Conservation (phyloP, 2,113 vertebrate genomes). For the Megaptera novaeangliae region DNA sequence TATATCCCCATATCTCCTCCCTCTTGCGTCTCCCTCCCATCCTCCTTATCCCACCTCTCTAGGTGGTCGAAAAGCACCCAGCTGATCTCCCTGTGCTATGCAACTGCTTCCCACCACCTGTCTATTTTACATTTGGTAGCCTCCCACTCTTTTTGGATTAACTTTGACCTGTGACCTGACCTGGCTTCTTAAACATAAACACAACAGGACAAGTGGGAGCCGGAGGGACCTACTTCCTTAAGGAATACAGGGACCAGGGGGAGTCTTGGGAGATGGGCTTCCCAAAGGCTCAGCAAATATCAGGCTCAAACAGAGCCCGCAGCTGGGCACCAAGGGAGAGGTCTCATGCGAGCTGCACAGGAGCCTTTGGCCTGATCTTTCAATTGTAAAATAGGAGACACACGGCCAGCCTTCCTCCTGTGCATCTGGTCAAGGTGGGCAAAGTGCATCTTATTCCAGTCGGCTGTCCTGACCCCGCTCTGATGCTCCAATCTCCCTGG, state of each 20-base stretch:
- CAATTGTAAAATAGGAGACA: background rate
- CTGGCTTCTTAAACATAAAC: background rate
- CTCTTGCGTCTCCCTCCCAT: too few relatives aligned
- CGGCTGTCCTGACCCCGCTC: background rate
- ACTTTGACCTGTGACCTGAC: background rate
- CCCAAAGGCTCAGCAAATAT: background rate
- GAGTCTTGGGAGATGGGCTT: background rate
- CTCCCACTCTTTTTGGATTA: background rate
- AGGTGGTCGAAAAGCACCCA: too few relatives aligned
- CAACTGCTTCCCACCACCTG: too few relatives aligned
- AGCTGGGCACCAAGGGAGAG: background rate
- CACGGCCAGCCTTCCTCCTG: accelerated
- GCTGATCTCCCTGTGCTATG: too few relatives aligned
- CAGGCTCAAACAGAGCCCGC: background rate
- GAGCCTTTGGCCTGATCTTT: background rate
- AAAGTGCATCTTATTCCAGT: background rate
- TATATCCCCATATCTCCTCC: too few relatives aligned
- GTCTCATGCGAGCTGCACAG: accelerated
- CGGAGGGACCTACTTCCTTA: background rate
- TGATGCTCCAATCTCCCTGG: background rate
- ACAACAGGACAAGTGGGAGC: background rate
- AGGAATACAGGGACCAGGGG: too few relatives aligned
- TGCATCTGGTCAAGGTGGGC: background rate
- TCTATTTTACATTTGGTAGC: too few relatives aligned
- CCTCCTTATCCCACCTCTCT: too few relatives aligned